Evolutionary conservation across 2,113 vertebrate genomes (phyloP), one percentile per base, ranked within the genome.

Genomic region (Synchiropus splendidus): DNA sequence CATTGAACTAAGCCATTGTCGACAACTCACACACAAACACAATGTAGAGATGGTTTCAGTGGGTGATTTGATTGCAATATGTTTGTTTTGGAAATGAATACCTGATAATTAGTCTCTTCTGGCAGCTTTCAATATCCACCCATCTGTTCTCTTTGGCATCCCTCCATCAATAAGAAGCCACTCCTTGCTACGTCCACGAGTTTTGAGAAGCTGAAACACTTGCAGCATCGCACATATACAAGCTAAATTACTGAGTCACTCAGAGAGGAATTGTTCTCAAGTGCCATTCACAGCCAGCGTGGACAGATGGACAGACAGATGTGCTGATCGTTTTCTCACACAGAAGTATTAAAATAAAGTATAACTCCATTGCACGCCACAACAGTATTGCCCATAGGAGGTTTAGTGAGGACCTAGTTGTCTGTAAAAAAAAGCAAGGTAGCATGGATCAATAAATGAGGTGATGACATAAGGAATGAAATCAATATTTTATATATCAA

Each of bases 1-100:
- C 70, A 75, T 35, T 54, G 54, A 71, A 66, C 68, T 61, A 61
- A 70, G 55, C 54, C 44, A 64, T 71, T 63, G 59, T 71, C 49
- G 6, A 51, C 42, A 41, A 46, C 38, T 30, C 36, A 11, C 38
- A 43, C 42, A 32, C 31, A 32, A 48, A 30, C 39, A 55, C 74
- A 77, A 78, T 72, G 56, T 56, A 45, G 61, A 42, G 68, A 69
- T 67, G 52, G 80, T 76, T 75, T 72, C 77, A 75, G 72, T 68
- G 71, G 81, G 80, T 74, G 61, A 72, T 84, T 83, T 72, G 65
- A 78, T 74, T 78, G 75, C 74, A 79, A 79, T 79, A 78, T 78
- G 76, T 78, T 79, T 77, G 68, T 71, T 77, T 79, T 79, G 72
- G 77, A 79, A 65, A 67, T 11, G 36, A 74, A 79, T 69, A 64